Conservation (phyloP, 2,888 invertebrate genomes). For the Ctena decussata region DNA sequence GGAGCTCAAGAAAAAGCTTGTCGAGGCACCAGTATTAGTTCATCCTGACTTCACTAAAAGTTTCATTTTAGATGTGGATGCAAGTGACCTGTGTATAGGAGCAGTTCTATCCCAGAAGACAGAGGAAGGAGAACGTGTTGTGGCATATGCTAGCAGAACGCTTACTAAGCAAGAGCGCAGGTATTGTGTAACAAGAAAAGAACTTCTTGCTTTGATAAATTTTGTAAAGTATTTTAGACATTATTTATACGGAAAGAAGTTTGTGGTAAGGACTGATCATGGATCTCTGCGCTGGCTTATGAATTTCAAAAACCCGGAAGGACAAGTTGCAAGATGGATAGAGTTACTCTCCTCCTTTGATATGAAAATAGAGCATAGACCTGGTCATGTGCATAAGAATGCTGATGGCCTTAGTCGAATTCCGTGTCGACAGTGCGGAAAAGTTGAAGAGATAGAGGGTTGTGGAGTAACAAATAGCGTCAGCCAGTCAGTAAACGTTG, state of each 20-base stretch:
- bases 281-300: constrained; percentile 51
- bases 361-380: constrained; percentile 40
- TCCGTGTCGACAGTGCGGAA: constrained; percentile 26
- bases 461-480: neutral
- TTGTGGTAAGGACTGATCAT: constrained; percentile 55
- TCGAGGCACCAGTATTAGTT: neutral
- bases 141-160: neutral
- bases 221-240: constrained; percentile 42
- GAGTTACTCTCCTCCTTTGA: constrained; percentile 40
- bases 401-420: constrained; percentile 46
- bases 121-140: constrained; percentile 8
- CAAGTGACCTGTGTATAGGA: neutral
- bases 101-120: neutral
- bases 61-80: neutral
- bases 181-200: constrained; percentile 48
- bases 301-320: constrained; percentile 22
- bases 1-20: neutral
- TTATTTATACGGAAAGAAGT: constrained; percentile 52
- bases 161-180: constrained; percentile 3
- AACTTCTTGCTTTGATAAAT: constrained; percentile 17
- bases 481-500: neutral
- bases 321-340: constrained; percentile 42
- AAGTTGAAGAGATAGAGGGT: neutral
- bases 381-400: constrained; percentile 48
- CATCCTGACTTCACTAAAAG: neutral